Conservation (phyloP, 2,113 vertebrate species). For the Percopsis transmontana region DNA sequence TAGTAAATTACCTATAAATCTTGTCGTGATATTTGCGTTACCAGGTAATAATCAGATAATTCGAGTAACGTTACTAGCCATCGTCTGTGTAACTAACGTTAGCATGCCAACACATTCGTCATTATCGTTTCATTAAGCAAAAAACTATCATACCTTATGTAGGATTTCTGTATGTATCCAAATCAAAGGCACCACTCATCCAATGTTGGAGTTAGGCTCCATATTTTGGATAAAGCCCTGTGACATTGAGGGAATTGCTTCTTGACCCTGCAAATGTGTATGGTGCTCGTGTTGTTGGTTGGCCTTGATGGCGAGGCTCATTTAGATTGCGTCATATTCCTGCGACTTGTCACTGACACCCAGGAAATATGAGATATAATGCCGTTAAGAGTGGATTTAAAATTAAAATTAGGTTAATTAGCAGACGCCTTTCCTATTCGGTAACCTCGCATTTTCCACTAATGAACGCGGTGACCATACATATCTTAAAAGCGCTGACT, state of each 20-base stretch:
- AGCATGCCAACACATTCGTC: not conserved
- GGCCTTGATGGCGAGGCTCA: not conserved
- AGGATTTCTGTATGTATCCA: not conserved
- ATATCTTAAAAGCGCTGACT: too few species aligned
- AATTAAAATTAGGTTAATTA: too few species aligned
- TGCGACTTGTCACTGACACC: not conserved
- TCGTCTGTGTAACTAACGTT: constrained; percentile 19
- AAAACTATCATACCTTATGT: constrained; percentile 26
- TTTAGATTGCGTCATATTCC: constrained; percentile 26
- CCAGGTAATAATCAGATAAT: too few species aligned
- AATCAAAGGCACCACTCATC: not conserved
- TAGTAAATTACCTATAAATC: too few species aligned
- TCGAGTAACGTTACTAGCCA: not conserved
- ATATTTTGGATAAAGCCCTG: not conserved
- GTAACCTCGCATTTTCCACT: too few species aligned
- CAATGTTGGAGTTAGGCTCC: not conserved
- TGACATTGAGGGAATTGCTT: constrained; percentile 62
- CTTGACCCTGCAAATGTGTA: constrained; percentile 31
- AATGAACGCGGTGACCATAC: too few species aligned
- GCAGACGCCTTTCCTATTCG: too few species aligned
- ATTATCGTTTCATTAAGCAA: not conserved
- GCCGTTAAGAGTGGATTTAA: too few species aligned
- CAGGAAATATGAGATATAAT: not conserved
- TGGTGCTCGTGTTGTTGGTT: constrained; percentile 2
- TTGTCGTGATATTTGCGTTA: too few species aligned